Percentiles rank a stretch among this genome's conserved stretches.
Evolutionary conservation across 2,888 invertebrate species (phyloP).

Genomic region (Lithophane leautieri): DNA sequence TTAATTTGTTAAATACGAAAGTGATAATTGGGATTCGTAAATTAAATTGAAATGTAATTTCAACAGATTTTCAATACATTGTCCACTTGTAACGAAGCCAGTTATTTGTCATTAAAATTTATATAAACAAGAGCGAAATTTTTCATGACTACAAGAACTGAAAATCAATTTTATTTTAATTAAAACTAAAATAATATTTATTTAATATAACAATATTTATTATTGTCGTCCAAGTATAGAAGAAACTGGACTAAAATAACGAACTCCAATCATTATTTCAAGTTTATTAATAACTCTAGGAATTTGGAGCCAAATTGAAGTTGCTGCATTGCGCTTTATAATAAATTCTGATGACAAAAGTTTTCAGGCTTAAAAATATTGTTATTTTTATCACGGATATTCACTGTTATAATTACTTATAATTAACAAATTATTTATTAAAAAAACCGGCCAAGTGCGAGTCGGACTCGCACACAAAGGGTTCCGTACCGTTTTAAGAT

Average conservation of each 20-base stretch:
- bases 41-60: constrained; percentile 12
- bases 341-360: too few relatives aligned
- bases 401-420: too few relatives aligned
- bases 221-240: background rate
- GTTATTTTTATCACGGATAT: too few relatives aligned
- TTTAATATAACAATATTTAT: background rate
- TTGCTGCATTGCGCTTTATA: too few relatives aligned
- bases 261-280: background rate
- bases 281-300: background rate
- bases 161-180: background rate
- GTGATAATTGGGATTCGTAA: background rate
- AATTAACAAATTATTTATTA: too few relatives aligned
- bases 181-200: background rate
- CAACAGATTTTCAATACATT: background rate
- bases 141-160: background rate
- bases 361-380: too few relatives aligned
- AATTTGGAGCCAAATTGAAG: too few relatives aligned
- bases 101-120: background rate
- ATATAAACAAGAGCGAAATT: background rate
- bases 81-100: background rate
- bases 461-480: too few relatives aligned
- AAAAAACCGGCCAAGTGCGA: too few relatives aligned
- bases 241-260: background rate
- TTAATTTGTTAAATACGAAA: background rate
- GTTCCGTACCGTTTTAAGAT: too few relatives aligned